Base-by-base conservation (phyloP, 37 sponge, comb jelly and placozoan genomes). In the Cladorhizidae sp. region DNA sequence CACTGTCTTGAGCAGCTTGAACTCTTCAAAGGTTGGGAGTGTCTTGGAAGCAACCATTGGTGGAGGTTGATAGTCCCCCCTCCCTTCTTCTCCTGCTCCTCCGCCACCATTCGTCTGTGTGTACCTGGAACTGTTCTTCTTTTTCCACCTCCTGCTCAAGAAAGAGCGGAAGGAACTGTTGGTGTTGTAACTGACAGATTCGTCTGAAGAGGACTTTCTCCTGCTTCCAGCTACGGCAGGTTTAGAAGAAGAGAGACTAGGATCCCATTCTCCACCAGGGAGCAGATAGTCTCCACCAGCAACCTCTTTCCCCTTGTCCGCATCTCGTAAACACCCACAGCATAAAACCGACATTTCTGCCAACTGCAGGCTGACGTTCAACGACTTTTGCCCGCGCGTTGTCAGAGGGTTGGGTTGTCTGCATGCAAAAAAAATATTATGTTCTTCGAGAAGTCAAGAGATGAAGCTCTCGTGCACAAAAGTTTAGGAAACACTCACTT, bases 1-100 rank as follows among this genome's bases (percentile, higher is more conserved):
- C 6, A 95, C 83, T 1, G 86, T 83, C 73, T 86, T 88, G 49
- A 89, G 84, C 39, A 95, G 67, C 42, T 45, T 76, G 70, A 95
- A 95, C 67, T 95, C 92, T 11, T 86, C 74, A 61, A 80, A 55
- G 28, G 79, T 86, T 22, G 87, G 80, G 20, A 86, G 51, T 31
- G 75, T 54, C n/a, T 28, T 50, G 68, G 57, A 36, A 21, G 49
- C 35, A 6, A 70, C 75, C n/a, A 86, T 29, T 9, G 33, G 49
- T 18, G 87, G 87, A 54, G 87, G 87, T 26, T 45, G 49, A 50
- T 49, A 45, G 17, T 75, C 61, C 14, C 71, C 23, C 39, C 12
- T 70, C 9, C 49, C 49, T 45, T 9, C 49, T 12, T 45, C 49
- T 12, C 49, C 49, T 45, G 49, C 9, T 45, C 49, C 49, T 25